These are phyloP conservation scores for Cyphomyrus plagiostoma DNA, from an alignment of 2,113 vertebrate genomes.

Conservation along the genomic window DNA sequence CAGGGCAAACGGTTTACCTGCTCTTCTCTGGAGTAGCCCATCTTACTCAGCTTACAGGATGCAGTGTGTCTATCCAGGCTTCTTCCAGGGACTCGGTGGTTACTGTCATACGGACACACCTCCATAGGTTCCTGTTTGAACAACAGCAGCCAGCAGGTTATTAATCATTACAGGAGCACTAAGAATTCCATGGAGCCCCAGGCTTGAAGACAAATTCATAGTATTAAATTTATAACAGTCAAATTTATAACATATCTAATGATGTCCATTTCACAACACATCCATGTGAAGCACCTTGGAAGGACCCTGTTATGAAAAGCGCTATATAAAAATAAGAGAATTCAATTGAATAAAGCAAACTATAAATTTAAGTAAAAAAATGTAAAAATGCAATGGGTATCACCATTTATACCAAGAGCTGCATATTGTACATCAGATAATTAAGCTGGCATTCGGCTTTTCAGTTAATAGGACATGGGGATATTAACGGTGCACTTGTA, in stretches of 20 bases:
- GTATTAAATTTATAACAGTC: too few relatives aligned
- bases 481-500: background rate
- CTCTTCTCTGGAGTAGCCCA: slow-evolving; percentile 78
- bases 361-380: background rate
- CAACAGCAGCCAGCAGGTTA: background rate
- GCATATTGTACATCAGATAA: background rate
- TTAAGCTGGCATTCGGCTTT: background rate
- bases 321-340: too few relatives aligned
- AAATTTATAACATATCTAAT: too few relatives aligned
- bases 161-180: background rate
- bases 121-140: slow-evolving; percentile 57
- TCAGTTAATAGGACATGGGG: background rate
- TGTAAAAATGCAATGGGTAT: background rate
- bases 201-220: background rate
- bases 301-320: too few relatives aligned
- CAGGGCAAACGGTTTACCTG: slow-evolving; percentile 52
- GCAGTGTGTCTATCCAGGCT: slow-evolving; percentile 72
- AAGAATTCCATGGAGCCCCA: background rate
- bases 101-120: slow-evolving; percentile 70
- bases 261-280: too few relatives aligned
- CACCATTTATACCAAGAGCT: background rate
- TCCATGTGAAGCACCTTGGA: too few relatives aligned
- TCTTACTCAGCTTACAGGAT: slow-evolving; percentile 64
- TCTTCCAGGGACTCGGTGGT: slow-evolving; percentile 69
- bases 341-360: background rate